Percentiles rank a stretch among this genome's conserved stretches.
phyloP scores from a whole-genome alignment of 2,113 vertebrate genomes.

The Lepisosteus osseus region DNA sequence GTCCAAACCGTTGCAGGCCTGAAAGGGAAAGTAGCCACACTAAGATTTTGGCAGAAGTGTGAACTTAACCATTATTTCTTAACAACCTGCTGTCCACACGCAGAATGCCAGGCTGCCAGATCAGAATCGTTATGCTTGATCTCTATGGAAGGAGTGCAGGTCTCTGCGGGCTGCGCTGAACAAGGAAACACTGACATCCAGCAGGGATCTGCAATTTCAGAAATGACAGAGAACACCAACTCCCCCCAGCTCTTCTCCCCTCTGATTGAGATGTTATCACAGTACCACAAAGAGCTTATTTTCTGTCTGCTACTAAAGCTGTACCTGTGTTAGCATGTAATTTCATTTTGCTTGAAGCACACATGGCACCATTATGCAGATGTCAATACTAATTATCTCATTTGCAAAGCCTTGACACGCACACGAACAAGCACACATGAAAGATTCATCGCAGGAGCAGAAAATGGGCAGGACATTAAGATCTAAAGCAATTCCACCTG shows the following conservation, averaged over 20 bases:
- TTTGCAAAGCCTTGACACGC: slow-evolving; percentile 44
- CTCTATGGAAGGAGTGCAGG: background rate
- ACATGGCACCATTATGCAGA: slow-evolving; percentile 54
- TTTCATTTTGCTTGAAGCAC: slow-evolving; percentile 55
- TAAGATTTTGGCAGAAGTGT: slow-evolving; percentile 12
- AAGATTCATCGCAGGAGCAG: background rate
- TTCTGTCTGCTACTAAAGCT: slow-evolving; percentile 37
- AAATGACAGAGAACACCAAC: slow-evolving; percentile 6
- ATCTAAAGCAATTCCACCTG: background rate
- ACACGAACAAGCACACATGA: slow-evolving; percentile 22
- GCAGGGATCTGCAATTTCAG: slow-evolving; percentile 20
- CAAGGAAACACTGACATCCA: slow-evolving; percentile 29
- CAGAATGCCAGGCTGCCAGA: background rate
- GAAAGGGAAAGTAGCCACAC: background rate
- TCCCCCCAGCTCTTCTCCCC: slow-evolving; percentile 6
- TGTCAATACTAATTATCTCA: slow-evolving; percentile 50
- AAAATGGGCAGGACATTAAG: background rate
- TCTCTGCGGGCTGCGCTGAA: slow-evolving; percentile 14
- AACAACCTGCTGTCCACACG: slow-evolving; percentile 1
- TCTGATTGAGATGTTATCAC: slow-evolving; percentile 1
- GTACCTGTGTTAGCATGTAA: slow-evolving; percentile 56
- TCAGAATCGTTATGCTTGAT: background rate
- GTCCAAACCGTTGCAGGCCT: background rate
- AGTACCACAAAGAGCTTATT: background rate
- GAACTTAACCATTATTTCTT: slow-evolving; percentile 9